A percentile compares a stretch with the other conserved stretches of the same genome.
Evolutionary conservation across 2,113 vertebrate species (phyloP).

Genomic region (Cavia aperea): DNA sequence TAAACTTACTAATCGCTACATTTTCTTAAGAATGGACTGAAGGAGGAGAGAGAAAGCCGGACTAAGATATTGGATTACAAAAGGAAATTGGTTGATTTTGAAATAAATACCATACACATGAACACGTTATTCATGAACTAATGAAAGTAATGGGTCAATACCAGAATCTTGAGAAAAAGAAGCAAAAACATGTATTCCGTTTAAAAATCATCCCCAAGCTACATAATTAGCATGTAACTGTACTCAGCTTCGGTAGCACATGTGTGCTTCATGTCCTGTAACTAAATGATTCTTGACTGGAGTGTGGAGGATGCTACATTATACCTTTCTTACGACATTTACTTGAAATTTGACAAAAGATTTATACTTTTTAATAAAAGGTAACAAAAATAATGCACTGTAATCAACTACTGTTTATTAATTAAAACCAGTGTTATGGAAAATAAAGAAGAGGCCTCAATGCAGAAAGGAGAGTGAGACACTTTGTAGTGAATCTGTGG

Average conservation of each 20-base stretch:
- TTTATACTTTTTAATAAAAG: neutral
- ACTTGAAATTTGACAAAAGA: neutral
- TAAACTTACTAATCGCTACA: neutral
- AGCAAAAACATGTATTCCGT: neutral
- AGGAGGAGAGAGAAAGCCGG: neutral
- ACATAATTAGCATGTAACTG: neutral
- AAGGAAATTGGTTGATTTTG: neutral
- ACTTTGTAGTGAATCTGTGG: fast-evolving
- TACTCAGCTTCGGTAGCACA: neutral
- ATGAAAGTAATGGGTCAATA: neutral
- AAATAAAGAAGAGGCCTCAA: neutral
- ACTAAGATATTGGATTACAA: neutral
- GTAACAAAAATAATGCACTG: neutral
- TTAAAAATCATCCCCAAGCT: neutral
- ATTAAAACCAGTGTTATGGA: neutral
- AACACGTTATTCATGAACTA: neutral
- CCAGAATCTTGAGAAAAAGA: neutral
- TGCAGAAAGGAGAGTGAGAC: neutral
- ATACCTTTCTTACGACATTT: neutral
- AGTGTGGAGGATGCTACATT: neutral
- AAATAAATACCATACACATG: neutral
- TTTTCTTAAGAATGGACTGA: neutral
- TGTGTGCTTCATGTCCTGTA: neutral
- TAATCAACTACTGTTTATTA: neutral
- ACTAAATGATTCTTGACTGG: neutral